These are phyloP conservation scores for Chloroceryle amazona DNA, from an alignment of 2,797 vertebrate genomes.

Conservation along the genomic window DNA sequence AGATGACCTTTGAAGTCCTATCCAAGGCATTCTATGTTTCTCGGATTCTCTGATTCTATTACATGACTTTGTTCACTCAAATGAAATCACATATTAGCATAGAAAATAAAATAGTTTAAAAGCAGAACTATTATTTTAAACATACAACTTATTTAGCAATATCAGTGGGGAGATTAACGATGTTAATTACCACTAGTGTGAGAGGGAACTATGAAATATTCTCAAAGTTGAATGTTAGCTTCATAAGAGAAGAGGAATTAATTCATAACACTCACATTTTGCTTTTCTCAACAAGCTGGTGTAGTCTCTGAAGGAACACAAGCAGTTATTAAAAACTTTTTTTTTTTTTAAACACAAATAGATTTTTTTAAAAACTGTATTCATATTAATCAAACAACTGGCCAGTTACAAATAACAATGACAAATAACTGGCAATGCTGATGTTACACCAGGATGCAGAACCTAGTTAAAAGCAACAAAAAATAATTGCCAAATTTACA, in stretches of 20 bases:
- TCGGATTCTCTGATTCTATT: neutral
- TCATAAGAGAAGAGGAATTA: neutral
- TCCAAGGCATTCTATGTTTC: too few species aligned
- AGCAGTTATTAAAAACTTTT: neutral
- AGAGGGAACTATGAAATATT: neutral
- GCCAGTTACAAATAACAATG: too few species aligned
- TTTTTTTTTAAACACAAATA: neutral
- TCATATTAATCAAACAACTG: neutral
- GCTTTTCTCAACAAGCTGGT: neutral
- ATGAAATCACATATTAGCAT: neutral
- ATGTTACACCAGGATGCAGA: neutral
- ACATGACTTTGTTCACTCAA: neutral
- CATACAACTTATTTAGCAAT: accelerated
- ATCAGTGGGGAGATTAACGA: neutral
- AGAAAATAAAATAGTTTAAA: neutral
- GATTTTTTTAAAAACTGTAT: neutral
- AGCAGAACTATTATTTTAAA: neutral
- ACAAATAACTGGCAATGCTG: neutral
- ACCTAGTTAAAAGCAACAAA: neutral
- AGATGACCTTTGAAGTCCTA: too few species aligned
- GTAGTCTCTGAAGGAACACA: neutral
- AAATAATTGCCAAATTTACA: neutral
- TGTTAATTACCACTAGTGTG: neutral
- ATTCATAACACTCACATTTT: neutral
- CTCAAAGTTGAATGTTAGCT: neutral